Conservation (phyloP, 2,888 invertebrate genomes). For the Agrochola lota region DNA sequence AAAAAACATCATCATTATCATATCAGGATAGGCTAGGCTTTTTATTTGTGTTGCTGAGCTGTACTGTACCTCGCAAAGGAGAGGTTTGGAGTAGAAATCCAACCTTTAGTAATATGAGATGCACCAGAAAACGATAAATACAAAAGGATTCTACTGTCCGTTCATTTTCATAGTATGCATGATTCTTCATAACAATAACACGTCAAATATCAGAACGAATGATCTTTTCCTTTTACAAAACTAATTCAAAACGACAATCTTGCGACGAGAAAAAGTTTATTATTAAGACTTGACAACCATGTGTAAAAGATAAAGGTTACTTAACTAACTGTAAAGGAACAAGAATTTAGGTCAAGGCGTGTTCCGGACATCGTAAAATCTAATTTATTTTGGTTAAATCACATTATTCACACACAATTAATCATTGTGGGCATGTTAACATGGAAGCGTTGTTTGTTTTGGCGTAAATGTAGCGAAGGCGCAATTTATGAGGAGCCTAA, state of each 20-base stretch:
- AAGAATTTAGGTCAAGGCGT: slow-evolving; percentile 54
- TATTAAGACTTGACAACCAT: neutral
- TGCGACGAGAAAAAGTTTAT: neutral
- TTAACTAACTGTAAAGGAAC: neutral
- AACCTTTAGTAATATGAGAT: neutral
- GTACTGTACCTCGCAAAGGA: neutral
- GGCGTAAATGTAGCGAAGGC: neutral
- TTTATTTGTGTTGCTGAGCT: too few species aligned
- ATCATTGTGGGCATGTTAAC: slow-evolving; percentile 24
- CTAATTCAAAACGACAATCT: neutral
- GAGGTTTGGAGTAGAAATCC: neutral
- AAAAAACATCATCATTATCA: too few species aligned
- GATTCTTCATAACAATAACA: too few species aligned
- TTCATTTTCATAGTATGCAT: neutral
- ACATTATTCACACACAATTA: slow-evolving; percentile 45
- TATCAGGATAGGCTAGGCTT: too few species aligned
- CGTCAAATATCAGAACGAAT: neutral
- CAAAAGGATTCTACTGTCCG: neutral
- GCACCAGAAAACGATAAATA: neutral
- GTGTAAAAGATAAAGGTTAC: slow-evolving; percentile 8
- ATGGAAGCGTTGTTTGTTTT: slow-evolving; percentile 31
- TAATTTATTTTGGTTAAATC: slow-evolving; percentile 53
- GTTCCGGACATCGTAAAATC: slow-evolving; percentile 36
- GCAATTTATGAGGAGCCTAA: neutral
- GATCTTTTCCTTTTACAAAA: neutral